Percentiles rank a stretch among this genome's conserved stretches.
These are phyloP conservation scores for Limenitis camilla DNA, from an alignment of 2,888 invertebrate genomes.

Conservation along the genomic window DNA sequence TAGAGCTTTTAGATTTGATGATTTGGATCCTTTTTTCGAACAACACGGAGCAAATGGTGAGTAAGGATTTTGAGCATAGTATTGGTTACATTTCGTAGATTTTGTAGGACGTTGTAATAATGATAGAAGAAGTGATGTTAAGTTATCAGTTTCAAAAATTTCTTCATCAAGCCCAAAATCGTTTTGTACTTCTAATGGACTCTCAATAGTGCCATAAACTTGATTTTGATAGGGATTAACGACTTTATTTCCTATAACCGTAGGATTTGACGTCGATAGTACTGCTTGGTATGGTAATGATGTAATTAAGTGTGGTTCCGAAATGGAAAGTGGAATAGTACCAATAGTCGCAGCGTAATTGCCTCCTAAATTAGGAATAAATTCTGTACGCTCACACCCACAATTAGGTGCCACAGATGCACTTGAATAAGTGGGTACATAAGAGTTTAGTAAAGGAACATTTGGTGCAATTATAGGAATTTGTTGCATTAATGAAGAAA, in stretches of 20 bases:
- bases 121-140: slow-evolving; percentile 23
- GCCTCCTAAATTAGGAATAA: slow-evolving; percentile 3
- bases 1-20: slow-evolving; percentile 44
- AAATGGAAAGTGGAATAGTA: slow-evolving; percentile 2
- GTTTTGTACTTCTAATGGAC: slow-evolving; percentile 7
- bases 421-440: slow-evolving; percentile 6
- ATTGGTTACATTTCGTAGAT: slow-evolving; percentile 18
- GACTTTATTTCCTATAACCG: slow-evolving; percentile 16
- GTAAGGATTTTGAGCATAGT: neutral
- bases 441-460: slow-evolving; percentile 8
- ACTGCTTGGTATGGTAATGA: slow-evolving; percentile 9
- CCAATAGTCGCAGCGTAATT: slow-evolving; percentile 6
- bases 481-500: slow-evolving; percentile 9
- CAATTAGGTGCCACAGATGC: neutral
- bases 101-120: slow-evolving; percentile 18
- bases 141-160: slow-evolving; percentile 7
- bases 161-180: slow-evolving; percentile 4
- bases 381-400: slow-evolving; percentile 4
- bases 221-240: slow-evolving; percentile 14
- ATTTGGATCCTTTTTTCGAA: slow-evolving; percentile 31
- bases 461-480: slow-evolving; percentile 8
- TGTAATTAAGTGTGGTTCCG: slow-evolving; percentile 8
- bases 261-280: slow-evolving; percentile 16
- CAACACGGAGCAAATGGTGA: neutral
- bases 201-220: slow-evolving; percentile 21